phyloP scores from a whole-genome alignment of 2,797 vertebrate species.

The Pachyuromys duprasi region DNA sequence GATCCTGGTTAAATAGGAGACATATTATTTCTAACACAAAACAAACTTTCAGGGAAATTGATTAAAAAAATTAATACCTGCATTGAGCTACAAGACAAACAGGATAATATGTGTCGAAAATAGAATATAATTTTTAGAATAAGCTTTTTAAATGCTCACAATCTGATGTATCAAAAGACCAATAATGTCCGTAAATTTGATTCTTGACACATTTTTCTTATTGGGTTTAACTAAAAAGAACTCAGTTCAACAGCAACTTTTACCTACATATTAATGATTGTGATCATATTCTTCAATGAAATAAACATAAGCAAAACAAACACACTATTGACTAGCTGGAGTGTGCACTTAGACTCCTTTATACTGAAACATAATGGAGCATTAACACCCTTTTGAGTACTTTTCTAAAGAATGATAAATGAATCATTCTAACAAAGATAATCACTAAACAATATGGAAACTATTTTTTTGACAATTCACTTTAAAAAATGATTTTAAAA shows the following conservation, averaged over 20 bases:
- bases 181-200: not conserved
- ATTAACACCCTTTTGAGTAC: conserved; percentile 61
- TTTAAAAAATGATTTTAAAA: conserved; percentile 40
- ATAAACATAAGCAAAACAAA: conserved; percentile 64
- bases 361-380: conserved; percentile 37
- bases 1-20: conserved; percentile 36
- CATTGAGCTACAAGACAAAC: conserved; percentile 13
- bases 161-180: conserved; percentile 10
- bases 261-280: not conserved
- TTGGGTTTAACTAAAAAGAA: conserved; percentile 3
- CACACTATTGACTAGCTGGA: not conserved
- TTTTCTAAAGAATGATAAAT: conserved; percentile 66
- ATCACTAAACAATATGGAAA: conserved; percentile 46
- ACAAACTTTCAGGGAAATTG: conserved; percentile 41
- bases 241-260: conserved; percentile 21
- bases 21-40: conserved; percentile 62
- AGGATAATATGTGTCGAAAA: conserved; percentile 33
- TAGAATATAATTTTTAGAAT: conserved; percentile 39
- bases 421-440: conserved; percentile 8
- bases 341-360: conserved; percentile 8
- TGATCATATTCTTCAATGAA: conserved; percentile 26
- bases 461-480: conserved; percentile 12
- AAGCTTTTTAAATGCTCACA: conserved; percentile 48
- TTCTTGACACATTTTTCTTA: not conserved
- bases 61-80: conserved; percentile 53